Evolutionary conservation across 2,113 vertebrate species (phyloP), one percentile per base, ranked within the genome.

Genomic region (Egretta garzetta): DNA sequence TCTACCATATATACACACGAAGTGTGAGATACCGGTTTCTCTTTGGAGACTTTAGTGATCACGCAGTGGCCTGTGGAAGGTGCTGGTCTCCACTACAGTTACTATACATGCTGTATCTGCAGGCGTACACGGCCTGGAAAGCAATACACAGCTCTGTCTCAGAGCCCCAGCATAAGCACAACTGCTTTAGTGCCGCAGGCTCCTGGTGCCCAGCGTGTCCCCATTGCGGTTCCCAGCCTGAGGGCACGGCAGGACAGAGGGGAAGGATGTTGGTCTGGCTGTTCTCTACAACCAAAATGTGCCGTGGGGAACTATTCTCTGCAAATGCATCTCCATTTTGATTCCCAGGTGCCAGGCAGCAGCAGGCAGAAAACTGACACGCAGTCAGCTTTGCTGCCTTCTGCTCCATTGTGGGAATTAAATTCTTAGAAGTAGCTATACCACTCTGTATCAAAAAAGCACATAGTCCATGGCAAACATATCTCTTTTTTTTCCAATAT

Each of bases 171-270:
- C 10, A 27, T 24, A 47, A 47, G 59, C 17, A 60, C 12, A 24
- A 52, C 39, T 52, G 80, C 32, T 37, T 39, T 6, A 32, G 58
- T 32, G 86, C 9, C 91, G 22, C 32, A 3, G 35, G 41, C 33
- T 45, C 5, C 1, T 0, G 10, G n/a, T 73, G 67, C 58, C 71
- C 86, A 32, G 14, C 0, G 0, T 24, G 71, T 9, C 39, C 53
- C 59, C 33, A 16, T 2, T 12, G 73, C 64, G 53, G 33, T 1
- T 66, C n/a, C 59, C 64, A 66, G 80, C 23, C 53, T 5, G 21
- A 45, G 41, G 33, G 24, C 19, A 77, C 0, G 45, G 67, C 60
- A 59, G 74, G 47, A 43, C 30, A 45, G 28, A 68, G 18, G 30
- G 45, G 81, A 35, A 58, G 33, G 79, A 24, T 3, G 35, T 17